Base-by-base conservation (phyloP, 2,888 invertebrate species). In the Gymnocheta viridis region DNA sequence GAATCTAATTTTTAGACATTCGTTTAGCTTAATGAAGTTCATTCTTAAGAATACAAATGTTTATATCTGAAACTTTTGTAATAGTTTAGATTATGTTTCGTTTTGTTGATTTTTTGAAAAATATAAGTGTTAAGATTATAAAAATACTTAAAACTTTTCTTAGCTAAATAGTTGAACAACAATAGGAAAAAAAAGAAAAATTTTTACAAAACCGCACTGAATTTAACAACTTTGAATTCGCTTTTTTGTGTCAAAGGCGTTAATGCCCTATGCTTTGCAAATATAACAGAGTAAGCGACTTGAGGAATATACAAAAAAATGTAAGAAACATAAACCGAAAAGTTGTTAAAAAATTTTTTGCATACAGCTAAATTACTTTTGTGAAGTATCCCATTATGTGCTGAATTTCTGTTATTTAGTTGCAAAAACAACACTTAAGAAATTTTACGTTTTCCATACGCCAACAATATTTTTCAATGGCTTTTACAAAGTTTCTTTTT, bases 351-450 rank as follows among this genome's bases (percentile, higher is more conserved):
- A 54, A 35, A 51, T 64, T 80, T 51, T 70, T 72, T 80, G 83
- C 83, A 80, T 80, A 72, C 66, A 76, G 17, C 66, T 56, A 58
- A 76, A 81, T 69, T 81, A 73, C 81, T 84, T 81, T 81, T 77
- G 81, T 84, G 29, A 84, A 77, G 84, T 81, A 72, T 73, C 77
- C 76, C 67, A 83, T 83, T 83, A 83, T 80, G 64, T 76, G 79
- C 70, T 76, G 72, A 70, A 80, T 79, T 79, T 78, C 70, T 76
- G 47, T 80, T 77, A 77, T 67, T 73, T 67, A 80, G 80, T 76
- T 81, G 67, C 82, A 70, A 56, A 60, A 32, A 56, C 54, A 66
- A 14, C 27, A 56, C 29, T 35, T 67, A 73, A 35, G 41, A 69
- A 64, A 72, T 69, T 27, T 22, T 73, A 2, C 38, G 38, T 24